Evolutionary conservation across 2,888 invertebrate genomes (phyloP).

Genomic region (Amitus sp.): DNA sequence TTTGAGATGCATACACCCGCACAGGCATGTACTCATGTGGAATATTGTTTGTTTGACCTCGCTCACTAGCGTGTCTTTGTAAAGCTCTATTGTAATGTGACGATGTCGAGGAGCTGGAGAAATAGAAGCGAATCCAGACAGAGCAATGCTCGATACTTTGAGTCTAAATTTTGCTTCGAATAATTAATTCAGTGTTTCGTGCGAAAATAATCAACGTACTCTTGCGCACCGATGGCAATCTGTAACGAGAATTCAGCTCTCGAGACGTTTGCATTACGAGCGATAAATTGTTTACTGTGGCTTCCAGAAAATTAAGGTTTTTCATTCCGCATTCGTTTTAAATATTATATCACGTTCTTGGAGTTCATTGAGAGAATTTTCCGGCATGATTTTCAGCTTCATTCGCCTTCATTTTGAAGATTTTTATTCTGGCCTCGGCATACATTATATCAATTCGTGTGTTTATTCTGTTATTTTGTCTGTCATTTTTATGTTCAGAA

Average conservation of each 20-base stretch:
- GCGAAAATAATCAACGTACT: slow-evolving; percentile 28
- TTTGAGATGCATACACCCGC: slow-evolving; percentile 44
- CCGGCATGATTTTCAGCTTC: not conserved
- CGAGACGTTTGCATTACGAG: slow-evolving; percentile 25
- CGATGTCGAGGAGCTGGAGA: slow-evolving; percentile 31
- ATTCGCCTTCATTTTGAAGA: not conserved
- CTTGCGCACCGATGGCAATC: slow-evolving; percentile 28
- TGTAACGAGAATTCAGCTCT: slow-evolving; percentile 24
- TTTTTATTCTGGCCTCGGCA: not conserved
- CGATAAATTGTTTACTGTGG: slow-evolving; percentile 20
- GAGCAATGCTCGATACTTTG: slow-evolving; percentile 31
- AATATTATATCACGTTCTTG: not conserved
- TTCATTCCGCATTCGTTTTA: not conserved
- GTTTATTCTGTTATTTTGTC: too few relatives aligned
- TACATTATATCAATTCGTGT: too few relatives aligned
- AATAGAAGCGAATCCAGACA: slow-evolving; percentile 23
- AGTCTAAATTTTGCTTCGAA: slow-evolving; percentile 27
- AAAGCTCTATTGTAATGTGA: slow-evolving; percentile 30
- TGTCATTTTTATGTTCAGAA: too few relatives aligned
- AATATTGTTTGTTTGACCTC: slow-evolving; percentile 54
- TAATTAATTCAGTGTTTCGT: slow-evolving; percentile 37
- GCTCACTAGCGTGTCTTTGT: slow-evolving; percentile 40
- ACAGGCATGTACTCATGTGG: slow-evolving; percentile 37
- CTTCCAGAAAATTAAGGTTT: not conserved
- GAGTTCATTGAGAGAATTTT: not conserved